Base-by-base conservation (phyloP, 2,797 vertebrate genomes). In the Anniella stebbinsi region DNA sequence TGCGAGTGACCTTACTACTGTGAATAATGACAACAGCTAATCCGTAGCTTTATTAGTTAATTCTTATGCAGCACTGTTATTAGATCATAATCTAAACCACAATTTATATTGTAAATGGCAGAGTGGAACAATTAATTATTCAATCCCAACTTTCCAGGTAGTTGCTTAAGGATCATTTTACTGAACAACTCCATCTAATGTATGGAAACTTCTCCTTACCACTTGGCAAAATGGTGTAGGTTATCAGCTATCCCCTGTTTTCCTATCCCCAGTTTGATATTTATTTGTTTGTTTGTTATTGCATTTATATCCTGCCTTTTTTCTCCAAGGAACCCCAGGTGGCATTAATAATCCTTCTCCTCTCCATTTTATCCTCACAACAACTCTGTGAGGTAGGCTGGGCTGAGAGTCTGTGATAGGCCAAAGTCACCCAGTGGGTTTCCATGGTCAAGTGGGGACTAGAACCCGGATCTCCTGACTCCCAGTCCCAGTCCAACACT, bases 11-110 rank as follows among this genome's bases (percentile, higher is more conserved):
- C 28, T 72, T 73, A 28, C n/a, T 21, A 33, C 2, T 2, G 67
- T 80, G 18, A 91, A 89, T 87, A 82, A 80, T n/a, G 25, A 15
- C 28, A 33, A 63, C 80, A 83, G 90, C 84, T 54, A n/a, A 48
- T 76, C 30, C 45, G 0, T 60, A 70, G 89, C 82, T 5, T 11
- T 72, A 80, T 12, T 36, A 70, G n/a, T 12, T 41, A 41, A 30
- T 48, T 67, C 51, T 72, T 81, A 41, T 57, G 11, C 30, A 60
- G 10, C 4, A 41, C 9, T 88, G 13, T 38, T 80, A 63, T 54
- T 70, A 48, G 63, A 38, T 18, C n/a, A 80, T 28, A 51, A 57
- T 69, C 23, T 51, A 80, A 36, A 51, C 2, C 23, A 38, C 41
- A 80, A 28, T 80, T 67, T 87, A 80, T 33, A 51, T 54, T 57